phyloP scores from a whole-genome alignment of 1,140 invertebrate species.

The Mamestra configurata region DNA sequence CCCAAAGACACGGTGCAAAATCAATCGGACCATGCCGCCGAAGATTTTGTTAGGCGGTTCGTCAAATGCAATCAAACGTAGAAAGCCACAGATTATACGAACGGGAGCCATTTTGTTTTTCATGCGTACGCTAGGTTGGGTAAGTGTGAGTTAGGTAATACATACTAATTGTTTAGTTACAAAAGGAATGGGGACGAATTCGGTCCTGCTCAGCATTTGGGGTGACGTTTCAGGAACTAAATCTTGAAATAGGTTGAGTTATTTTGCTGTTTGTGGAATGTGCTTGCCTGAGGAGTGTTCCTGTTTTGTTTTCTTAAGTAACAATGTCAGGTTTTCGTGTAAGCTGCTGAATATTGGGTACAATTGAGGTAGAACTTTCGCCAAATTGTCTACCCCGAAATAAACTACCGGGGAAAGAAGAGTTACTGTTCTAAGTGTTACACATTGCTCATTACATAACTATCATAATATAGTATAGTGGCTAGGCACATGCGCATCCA shows the following conservation, averaged over 20 bases:
- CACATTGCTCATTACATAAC: too few relatives aligned
- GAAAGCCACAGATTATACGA: slow-evolving; percentile 46
- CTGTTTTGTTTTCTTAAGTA: not conserved
- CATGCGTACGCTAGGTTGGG: not conserved
- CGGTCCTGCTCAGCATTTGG: not conserved
- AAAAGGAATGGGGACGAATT: not conserved
- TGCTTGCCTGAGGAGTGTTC: not conserved
- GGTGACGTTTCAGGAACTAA: not conserved
- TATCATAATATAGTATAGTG: too few relatives aligned
- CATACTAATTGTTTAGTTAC: slow-evolving; percentile 22
- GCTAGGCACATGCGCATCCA: too few relatives aligned
- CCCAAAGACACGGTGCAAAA: not conserved
- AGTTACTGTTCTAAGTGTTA: too few relatives aligned
- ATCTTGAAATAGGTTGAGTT: not conserved
- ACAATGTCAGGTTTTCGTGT: too few relatives aligned
- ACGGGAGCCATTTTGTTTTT: slow-evolving; percentile 18
- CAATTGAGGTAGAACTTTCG: too few relatives aligned
- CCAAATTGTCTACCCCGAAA: too few relatives aligned
- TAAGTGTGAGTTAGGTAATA: slow-evolving; percentile 10
- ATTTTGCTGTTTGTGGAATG: not conserved
- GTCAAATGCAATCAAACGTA: slow-evolving; percentile 41
- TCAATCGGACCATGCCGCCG: not conserved
- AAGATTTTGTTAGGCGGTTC: slow-evolving; percentile 26
- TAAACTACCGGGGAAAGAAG: too few relatives aligned
- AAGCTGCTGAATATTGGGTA: too few relatives aligned